Base-by-base conservation (phyloP, 2,888 invertebrate species). In the Empis stercorea region DNA sequence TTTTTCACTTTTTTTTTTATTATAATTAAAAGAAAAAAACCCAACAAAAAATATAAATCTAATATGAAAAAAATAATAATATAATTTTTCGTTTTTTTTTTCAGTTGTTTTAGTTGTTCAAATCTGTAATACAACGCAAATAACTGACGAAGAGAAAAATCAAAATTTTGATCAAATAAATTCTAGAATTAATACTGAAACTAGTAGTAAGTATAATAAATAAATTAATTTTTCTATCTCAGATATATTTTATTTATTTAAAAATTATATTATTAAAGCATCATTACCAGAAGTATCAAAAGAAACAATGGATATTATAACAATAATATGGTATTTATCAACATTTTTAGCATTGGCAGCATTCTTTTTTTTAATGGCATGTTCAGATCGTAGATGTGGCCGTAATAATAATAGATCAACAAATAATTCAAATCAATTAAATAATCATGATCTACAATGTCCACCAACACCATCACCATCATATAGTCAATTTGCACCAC, bases 341-440 rank as follows among this genome's bases (percentile, higher is more conserved):
- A 68, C 68, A 32, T 67, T 67, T 52, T 42, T 68, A 48, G 67
- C 67, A 2, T 49, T 68, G 41, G 63, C 66, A 30, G 66, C 66
- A 7, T 68, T 68, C 54, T 68, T 68, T 48, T 57, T 66, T 49
- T 58, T 68, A 10, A 68, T 68, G 68, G 66, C 68, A 17, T 68
- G 66, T 46, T 68, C 68, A 44, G 68, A 68, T 54, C 57, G 63
- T 11, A 57, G 61, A 3, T 66, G 68, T 46, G 55, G 58, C 1
- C 55, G 44, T 9, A 38, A 32, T 14, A 38, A 32, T 14, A 20
- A 58, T 46, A 45, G 55, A 43, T 55, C 54, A 43, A 10, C 30
- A 5, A 27, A 27, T 27, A 27, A 27, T 27, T 27, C 9, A 7
- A 27, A 27, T 27, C 7, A 27, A 9, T 20, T 20, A 20, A 7